Percentiles rank a stretch among this genome's conserved stretches.
Conservation (phyloP, 2,888 invertebrate species). For the Drosophila histrio region DNA sequence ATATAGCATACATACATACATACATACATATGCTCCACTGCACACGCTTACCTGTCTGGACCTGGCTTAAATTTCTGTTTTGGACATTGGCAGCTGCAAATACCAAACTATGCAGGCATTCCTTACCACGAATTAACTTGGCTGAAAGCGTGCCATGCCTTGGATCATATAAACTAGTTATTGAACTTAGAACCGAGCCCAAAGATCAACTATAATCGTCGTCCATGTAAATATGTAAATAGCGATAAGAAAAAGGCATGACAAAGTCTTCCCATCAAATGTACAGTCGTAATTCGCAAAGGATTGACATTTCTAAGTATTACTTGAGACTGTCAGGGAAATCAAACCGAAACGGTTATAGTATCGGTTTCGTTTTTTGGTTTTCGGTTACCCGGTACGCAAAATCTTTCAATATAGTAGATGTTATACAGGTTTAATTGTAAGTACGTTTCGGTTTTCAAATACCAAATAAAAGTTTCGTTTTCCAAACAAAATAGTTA, state of each 20-base stretch:
- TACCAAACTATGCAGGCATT: constrained; percentile 12
- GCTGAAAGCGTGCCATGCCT: background rate
- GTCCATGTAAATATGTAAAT: background rate
- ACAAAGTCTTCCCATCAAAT: background rate
- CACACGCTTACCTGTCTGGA: constrained; percentile 47
- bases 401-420: no score
- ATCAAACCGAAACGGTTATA: no score
- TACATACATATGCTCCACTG: constrained; percentile 36
- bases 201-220: constrained; percentile 2
- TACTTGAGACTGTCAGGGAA: no score
- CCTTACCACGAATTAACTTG: background rate
- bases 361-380: no score
- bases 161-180: background rate
- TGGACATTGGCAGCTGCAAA: constrained; percentile 42
- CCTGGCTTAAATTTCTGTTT: constrained; percentile 31
- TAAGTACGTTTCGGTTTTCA: no score
- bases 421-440: no score
- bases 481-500: no score
- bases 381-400: no score
- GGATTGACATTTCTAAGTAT: no score
- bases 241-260: background rate
- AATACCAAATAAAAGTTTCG: no score
- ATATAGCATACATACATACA: background rate
- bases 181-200: background rate
- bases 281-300: background rate